Evolutionary conservation across 2,113 vertebrate species (phyloP).

Genomic region (Gorsachius goisagi): DNA sequence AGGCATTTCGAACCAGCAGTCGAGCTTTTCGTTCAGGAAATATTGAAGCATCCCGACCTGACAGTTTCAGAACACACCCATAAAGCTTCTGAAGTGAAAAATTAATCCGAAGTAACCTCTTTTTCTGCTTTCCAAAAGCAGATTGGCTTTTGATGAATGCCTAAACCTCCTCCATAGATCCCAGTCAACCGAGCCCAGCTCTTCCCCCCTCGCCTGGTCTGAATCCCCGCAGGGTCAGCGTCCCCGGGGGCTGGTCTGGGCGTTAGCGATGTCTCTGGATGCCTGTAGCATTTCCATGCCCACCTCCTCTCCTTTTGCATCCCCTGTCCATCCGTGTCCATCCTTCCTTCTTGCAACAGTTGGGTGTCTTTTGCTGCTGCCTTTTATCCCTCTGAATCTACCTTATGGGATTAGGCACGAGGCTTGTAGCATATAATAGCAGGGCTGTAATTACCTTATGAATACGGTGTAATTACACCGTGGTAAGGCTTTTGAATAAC

Average conservation of each 20-base stretch:
- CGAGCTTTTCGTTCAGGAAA: neutral
- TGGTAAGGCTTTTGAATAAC: constrained; percentile 23
- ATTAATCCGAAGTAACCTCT: constrained; percentile 36
- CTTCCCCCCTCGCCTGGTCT: accelerated
- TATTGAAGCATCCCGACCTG: neutral
- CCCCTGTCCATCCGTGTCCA: neutral
- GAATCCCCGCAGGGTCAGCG: neutral
- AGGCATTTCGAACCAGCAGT: neutral
- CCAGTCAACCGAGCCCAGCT: neutral
- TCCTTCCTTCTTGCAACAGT: neutral
- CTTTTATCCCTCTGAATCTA: neutral
- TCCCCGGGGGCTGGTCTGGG: neutral
- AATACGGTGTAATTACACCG: neutral
- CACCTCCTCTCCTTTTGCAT: neutral
- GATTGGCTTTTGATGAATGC: constrained; percentile 42
- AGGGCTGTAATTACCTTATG: constrained; percentile 23
- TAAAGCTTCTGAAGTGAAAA: constrained; percentile 43
- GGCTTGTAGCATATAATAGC: neutral
- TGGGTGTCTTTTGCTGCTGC: neutral
- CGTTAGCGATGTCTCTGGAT: accelerated
- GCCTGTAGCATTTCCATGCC: neutral
- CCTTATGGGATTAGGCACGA: neutral
- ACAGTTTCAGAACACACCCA: neutral
- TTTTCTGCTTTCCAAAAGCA: neutral
- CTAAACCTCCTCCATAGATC: neutral